Evolutionary conservation across 2,888 invertebrate genomes (phyloP), one percentile per base, ranked within the genome.

Genomic region (Heliconius aoede): DNA sequence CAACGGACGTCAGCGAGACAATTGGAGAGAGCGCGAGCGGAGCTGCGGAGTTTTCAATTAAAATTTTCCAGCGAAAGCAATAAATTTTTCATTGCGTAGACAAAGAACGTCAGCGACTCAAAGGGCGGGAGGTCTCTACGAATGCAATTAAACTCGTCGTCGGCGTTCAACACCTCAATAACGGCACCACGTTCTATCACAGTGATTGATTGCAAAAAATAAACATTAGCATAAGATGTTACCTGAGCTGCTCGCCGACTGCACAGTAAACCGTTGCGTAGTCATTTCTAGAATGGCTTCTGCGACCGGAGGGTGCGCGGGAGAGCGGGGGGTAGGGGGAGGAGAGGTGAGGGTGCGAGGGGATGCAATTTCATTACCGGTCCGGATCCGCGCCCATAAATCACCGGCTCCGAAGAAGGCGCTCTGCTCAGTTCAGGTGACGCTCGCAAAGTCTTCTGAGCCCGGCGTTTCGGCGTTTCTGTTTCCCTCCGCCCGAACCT

Each of bases 321-420:
- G 30, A 21, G 89, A 87, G 87, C 88, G 87, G 85, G 88, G 88
- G 92, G 93, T 92, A 94, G 4, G 40, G 61, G 28, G 93, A 94
- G 4, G 28, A 9, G 61, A 30, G 30, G 62, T 30, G 62, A 67
- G 89, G 87, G 87, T 88, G 86, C 86, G 89, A 88, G 92, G 93
- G 95, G 94, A 93, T 94, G 94, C 95, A 93, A 94, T 93, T 92
- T 94, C 93, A 92, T 93, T 94, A 93, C 94, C 94, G 91, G 94
- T 91, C 93, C 94, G 94, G 94, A 95, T 95, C 92, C 92, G 89
- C 88, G 91, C 86, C 89, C 92, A 93, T 95, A 95, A 95, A 95
- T 95, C 95, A 95, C 94, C 92, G 91, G 89, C 90, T 89, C 95
- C 95, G 94, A 95, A 94, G 94, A 95, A 94, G 93, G 91, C 90